A percentile compares a stretch with the other conserved stretches of the same genome.
phyloP scores from a whole-genome alignment of 2,888 invertebrate genomes.

The Eristalinus aeneus region DNA sequence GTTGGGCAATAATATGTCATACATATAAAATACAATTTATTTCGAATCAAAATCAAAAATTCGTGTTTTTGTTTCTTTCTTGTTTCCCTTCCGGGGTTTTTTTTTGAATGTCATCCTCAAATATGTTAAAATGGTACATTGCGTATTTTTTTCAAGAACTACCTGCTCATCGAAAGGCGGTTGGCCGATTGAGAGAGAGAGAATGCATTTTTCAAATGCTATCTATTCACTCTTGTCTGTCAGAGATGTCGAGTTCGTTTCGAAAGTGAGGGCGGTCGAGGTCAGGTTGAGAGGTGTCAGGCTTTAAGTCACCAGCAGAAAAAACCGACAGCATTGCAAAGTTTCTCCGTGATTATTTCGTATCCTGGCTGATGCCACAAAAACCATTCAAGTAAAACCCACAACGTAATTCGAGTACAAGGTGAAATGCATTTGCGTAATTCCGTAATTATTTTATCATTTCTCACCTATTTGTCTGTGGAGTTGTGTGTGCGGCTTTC shows the following conservation, averaged over 20 bases:
- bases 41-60: constrained; percentile 62
- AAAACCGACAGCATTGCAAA: constrained; percentile 60
- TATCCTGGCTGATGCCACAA: constrained; percentile 56
- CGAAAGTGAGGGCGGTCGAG: background rate
- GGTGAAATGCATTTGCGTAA: constrained; percentile 67
- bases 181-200: constrained; percentile 1
- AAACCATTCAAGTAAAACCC: constrained; percentile 66
- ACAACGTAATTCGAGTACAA: constrained; percentile 60
- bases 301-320: constrained; percentile 50
- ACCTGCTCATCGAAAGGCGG: constrained; percentile 1
- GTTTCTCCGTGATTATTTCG: constrained; percentile 63
- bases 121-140: background rate
- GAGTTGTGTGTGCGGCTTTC: constrained; percentile 14
- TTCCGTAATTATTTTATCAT: constrained; percentile 68
- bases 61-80: constrained; percentile 32
- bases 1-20: constrained; percentile 50
- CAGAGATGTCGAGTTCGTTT: background rate
- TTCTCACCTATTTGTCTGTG: constrained; percentile 56
- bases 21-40: constrained; percentile 65
- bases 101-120: background rate
- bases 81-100: constrained; percentile 19
- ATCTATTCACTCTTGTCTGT: constrained; percentile 31
- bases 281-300: constrained; percentile 41
- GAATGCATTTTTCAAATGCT: constrained; percentile 38
- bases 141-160: background rate